Base-by-base conservation (phyloP, 2,888 invertebrate species). In the Galerucella nymphaeae region DNA sequence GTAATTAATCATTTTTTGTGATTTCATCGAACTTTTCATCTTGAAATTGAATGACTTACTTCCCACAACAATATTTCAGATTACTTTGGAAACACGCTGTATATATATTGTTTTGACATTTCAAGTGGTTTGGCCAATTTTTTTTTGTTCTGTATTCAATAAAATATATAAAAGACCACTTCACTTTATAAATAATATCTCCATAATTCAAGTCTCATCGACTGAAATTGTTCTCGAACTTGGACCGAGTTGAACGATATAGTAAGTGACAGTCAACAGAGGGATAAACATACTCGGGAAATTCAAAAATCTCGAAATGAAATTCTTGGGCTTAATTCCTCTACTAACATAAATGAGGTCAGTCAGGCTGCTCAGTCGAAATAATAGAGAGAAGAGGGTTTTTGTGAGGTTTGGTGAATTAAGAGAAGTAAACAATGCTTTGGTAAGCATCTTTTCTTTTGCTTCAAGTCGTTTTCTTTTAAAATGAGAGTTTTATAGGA, bases 291-390 rank as follows among this genome's bases (percentile, higher is more conserved):
- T 65, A 42, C 23, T 16, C 8, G 30, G 30, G 16, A 67, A 59
- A 67, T 67, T 67, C 16, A 66, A 66, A 69, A 63, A 69, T 62
- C 62, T 57, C 64, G 57, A 58, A 64, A 64, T 64, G 63, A 63
- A 63, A 64, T 70, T 62, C 64, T 70, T 63, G 63, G 42, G 48
- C 42, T 61, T 66, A 71, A 58, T 71, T 59, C 57, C 71, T 14
- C 16, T n/a, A 48, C 64, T 38, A 66, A 71, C 41, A 53, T 62
- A 66, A 71, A 71, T 66, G 55, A 66, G 64, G 71, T 65, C 65
- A 59, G 71, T 50, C 71, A 66, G 59, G 30, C 42, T 38, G 59
- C 53, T 59, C 71, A 42, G 61, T 61, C 64, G 62, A 66, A 70
- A 71, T 66, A 71, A 71, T 66, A 42, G 58, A 13, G 23, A 41